Percentiles rank a stretch among this genome's conserved stretches.
phyloP scores from a whole-genome alignment of 2,888 invertebrate species.

The Cryptocephalus primarius region DNA sequence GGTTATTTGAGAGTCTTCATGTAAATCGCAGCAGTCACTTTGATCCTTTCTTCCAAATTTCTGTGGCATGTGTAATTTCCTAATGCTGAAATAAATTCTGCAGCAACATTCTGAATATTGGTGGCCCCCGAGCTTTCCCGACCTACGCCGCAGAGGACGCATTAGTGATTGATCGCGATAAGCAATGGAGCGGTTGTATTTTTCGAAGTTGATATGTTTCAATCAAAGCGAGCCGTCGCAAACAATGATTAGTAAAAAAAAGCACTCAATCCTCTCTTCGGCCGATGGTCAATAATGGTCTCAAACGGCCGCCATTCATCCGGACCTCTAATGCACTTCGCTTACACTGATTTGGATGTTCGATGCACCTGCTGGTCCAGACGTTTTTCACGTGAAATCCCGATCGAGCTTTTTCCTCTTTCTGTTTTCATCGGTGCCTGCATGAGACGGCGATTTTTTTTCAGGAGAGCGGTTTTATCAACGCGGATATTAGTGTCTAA shows the following conservation, averaged over 20 bases:
- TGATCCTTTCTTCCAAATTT: too few species aligned
- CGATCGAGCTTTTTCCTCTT: conserved; percentile 4
- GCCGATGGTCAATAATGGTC: conserved; percentile 33
- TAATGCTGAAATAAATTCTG: too few species aligned
- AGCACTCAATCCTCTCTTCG: conserved; percentile 22
- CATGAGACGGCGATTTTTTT: too few species aligned
- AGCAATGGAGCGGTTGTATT: conserved; percentile 28
- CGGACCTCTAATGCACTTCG: conserved; percentile 31
- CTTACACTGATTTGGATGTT: conserved; percentile 12
- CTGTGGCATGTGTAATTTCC: too few species aligned
- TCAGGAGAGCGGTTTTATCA: too few species aligned
- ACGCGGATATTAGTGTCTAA: too few species aligned
- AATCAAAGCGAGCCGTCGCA: conserved; percentile 34
- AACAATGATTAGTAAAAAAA: conserved; percentile 36
- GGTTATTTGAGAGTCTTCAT: too few species aligned
- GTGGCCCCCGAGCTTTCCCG: too few species aligned
- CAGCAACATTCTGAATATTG: too few species aligned
- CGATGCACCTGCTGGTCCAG: conserved; percentile 15
- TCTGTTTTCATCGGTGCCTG: not conserved
- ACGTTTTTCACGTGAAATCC: not conserved
- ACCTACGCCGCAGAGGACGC: conserved; percentile 4
- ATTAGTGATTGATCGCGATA: conserved; percentile 33
- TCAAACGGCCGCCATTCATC: conserved; percentile 32
- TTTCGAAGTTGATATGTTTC: conserved; percentile 35
- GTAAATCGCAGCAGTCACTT: too few species aligned